Percentiles rank a stretch among this genome's conserved stretches.
Conservation (phyloP, 2,888 invertebrate species). For the Conus canariensis region DNA sequence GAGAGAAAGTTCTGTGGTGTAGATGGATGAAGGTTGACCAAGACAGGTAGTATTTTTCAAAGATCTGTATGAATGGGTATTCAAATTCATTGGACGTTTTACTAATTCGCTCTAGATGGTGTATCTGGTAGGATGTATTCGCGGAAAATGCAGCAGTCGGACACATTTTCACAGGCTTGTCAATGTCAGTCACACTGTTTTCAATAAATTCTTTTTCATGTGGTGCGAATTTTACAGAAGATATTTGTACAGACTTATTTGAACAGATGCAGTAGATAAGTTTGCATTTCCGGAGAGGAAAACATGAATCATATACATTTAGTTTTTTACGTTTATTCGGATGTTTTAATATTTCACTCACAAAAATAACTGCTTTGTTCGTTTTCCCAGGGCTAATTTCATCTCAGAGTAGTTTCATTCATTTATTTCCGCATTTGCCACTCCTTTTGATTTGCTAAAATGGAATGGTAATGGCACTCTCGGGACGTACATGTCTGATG, state of each 20-base stretch:
- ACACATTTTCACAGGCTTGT: background rate
- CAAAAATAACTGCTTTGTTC: too few species aligned
- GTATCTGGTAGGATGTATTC: background rate
- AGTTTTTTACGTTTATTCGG: too few species aligned
- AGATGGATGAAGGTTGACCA: background rate
- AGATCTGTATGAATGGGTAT: too few species aligned
- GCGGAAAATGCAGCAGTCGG: background rate
- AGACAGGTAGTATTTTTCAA: background rate
- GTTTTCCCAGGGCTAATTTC: constrained; percentile 22
- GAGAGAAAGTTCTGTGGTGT: too few species aligned
- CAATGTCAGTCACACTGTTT: background rate
- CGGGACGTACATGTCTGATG: background rate
- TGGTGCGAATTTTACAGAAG: background rate
- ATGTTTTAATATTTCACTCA: too few species aligned
- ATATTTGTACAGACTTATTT: too few species aligned
- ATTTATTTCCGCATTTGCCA: constrained; percentile 15
- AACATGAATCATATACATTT: too few species aligned
- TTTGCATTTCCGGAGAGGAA: too few species aligned
- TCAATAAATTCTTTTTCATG: background rate
- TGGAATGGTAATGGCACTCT: constrained; percentile 43
- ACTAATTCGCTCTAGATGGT: background rate
- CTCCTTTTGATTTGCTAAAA: background rate
- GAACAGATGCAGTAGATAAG: too few species aligned
- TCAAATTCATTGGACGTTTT: background rate
- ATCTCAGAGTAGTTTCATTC: constrained; percentile 16